phyloP scores from a whole-genome alignment of 1,140 invertebrate genomes.

The Drosophila suzukii region DNA sequence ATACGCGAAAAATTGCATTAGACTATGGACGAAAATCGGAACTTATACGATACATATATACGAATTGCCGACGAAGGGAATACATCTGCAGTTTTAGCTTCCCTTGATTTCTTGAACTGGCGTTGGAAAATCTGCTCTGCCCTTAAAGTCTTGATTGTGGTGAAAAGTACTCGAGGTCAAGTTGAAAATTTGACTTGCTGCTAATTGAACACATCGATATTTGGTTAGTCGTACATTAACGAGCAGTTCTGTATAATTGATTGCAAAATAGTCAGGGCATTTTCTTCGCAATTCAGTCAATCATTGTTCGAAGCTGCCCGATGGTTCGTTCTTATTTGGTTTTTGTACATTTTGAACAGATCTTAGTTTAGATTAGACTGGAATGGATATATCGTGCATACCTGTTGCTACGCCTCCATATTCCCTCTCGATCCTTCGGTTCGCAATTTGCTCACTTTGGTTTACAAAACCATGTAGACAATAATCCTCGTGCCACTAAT shows the following conservation, averaged over 20 bases:
- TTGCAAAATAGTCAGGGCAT: constrained; percentile 34
- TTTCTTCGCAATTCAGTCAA: constrained; percentile 38
- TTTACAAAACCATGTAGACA: constrained; percentile 16
- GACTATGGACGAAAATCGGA: constrained; percentile 68
- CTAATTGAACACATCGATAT: constrained; percentile 41
- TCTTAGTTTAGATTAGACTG: constrained; percentile 14
- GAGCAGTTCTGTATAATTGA: constrained; percentile 9
- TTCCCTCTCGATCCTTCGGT: constrained; percentile 18
- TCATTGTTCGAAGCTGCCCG: constrained; percentile 29
- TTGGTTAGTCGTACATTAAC: constrained; percentile 15
- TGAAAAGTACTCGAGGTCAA: constrained; percentile 17
- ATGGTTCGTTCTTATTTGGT: constrained; percentile 4
- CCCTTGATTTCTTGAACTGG: constrained; percentile 11
- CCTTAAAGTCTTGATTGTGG: constrained; percentile 20
- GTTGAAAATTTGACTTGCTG: constrained; percentile 20
- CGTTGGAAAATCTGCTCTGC: constrained; percentile 7
- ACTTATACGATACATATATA: constrained; percentile 32
- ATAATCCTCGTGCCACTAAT: constrained; percentile 21
- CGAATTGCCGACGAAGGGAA: constrained; percentile 34
- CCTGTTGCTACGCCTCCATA: constrained; percentile 5
- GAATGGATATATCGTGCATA: not conserved
- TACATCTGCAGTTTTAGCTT: not conserved
- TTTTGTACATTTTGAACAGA: constrained; percentile 36
- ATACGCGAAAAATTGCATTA: constrained; percentile 54
- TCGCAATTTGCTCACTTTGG: constrained; percentile 5